These are phyloP conservation scores for Ridgeia piscesae DNA, from an alignment of 1,140 invertebrate species.

Conservation along the genomic window DNA sequence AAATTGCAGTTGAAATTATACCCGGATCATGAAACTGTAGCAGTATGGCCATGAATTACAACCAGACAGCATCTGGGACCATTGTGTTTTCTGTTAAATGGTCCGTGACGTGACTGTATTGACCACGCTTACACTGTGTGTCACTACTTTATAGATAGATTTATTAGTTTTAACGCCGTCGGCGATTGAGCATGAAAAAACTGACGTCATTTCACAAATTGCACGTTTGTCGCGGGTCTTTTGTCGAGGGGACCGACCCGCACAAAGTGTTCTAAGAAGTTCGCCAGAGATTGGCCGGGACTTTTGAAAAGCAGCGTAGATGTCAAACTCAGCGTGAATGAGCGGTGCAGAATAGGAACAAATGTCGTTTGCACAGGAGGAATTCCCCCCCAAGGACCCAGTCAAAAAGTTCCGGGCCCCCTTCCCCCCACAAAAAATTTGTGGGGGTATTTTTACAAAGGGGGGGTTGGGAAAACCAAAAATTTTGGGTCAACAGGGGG, in stretches of 20 bases:
- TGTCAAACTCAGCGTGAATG: not conserved
- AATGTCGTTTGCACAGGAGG: not conserved
- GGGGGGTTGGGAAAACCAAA: too few relatives aligned
- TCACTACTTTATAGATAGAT: not conserved
- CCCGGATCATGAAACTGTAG: not conserved
- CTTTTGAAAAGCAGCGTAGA: not conserved
- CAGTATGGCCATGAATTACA: not conserved
- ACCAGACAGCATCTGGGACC: not conserved
- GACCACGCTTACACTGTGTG: not conserved
- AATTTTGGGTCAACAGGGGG: too few relatives aligned
- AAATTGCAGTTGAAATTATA: not conserved
- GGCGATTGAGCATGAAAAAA: not conserved
- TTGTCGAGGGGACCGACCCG: not conserved
- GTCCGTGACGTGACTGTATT: not conserved
- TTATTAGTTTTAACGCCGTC: not conserved
- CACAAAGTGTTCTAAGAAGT: not conserved
- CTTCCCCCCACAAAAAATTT: too few relatives aligned
- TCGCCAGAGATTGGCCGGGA: not conserved
- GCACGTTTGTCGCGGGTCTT: not conserved
- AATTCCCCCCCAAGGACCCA: not conserved
- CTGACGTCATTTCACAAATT: not conserved
- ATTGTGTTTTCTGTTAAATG: not conserved
- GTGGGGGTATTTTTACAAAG: too few relatives aligned
- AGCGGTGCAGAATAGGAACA: not conserved
- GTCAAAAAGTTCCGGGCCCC: too few relatives aligned